Evolutionary conservation across 2,113 vertebrate genomes (phyloP).

Genomic region (Etia nguti): DNA sequence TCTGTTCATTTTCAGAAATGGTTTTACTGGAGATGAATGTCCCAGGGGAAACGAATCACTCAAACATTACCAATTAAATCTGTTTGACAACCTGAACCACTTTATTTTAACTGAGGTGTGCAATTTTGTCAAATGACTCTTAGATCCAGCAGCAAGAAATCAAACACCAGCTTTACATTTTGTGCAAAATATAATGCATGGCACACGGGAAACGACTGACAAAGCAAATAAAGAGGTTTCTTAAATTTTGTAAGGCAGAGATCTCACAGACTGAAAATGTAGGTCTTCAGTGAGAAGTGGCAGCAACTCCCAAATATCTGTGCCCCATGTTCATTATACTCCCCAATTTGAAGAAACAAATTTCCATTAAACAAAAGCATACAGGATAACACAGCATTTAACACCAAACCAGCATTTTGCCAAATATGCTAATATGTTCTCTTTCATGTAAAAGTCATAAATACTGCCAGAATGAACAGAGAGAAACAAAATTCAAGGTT

Average conservation of each 20-base stretch:
- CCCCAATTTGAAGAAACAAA: background rate
- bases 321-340: background rate
- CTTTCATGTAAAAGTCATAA: background rate
- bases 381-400: background rate
- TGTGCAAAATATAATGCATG: constrained; percentile 44
- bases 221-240: background rate
- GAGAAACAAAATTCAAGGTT: background rate
- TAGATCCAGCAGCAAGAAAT: constrained; percentile 29
- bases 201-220: background rate
- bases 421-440: background rate
- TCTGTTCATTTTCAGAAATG: background rate
- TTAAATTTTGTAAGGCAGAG: background rate
- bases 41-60: background rate
- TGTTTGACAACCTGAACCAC: background rate
- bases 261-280: background rate
- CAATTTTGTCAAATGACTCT: background rate
- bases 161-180: background rate
- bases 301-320: background rate
- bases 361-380: background rate
- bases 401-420: background rate
- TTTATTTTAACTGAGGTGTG: constrained; percentile 36
- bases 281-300: background rate
- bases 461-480: background rate
- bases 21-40: background rate
- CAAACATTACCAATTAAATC: background rate